Conservation (phyloP, 2,888 invertebrate species). For the Apodemia hepburni region DNA sequence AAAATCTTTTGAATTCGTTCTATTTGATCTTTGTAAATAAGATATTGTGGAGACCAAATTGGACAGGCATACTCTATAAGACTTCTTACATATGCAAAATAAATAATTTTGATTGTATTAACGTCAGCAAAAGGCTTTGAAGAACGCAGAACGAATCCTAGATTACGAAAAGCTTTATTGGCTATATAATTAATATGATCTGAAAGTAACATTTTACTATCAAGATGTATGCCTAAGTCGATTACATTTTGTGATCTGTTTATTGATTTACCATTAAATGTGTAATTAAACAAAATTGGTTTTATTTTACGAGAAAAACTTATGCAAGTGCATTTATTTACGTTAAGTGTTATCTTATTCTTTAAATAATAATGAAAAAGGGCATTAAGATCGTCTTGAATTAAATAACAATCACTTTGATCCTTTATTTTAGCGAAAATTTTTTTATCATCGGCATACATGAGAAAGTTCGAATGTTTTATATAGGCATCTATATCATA, state of each 20-base stretch:
- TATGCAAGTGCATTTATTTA: background rate
- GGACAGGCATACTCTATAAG: no score
- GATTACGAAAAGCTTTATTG: no score
- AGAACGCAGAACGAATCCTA: background rate
- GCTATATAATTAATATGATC: no score
- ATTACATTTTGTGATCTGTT: background rate
- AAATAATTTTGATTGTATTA: no score
- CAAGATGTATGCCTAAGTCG: no score
- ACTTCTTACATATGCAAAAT: no score
- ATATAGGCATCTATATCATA: conserved; percentile 19
- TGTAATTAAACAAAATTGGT: background rate
- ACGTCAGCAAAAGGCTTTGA: background rate
- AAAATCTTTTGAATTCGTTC: no score
- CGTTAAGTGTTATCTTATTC: background rate
- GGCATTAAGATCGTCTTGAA: no score
- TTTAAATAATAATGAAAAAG: background rate
- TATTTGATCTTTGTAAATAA: no score
- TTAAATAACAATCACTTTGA: background rate
- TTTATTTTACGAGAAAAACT: no score
- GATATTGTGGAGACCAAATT: no score
- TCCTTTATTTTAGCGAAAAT: conserved; percentile 12
- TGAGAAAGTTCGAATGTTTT: background rate
- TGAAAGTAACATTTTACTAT: no score
- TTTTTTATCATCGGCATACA: conserved; percentile 26
- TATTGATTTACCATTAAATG: background rate